Conservation (phyloP, 37 sponge, comb jelly and placozoan species). For the Halisarca cf. caerulea region DNA sequence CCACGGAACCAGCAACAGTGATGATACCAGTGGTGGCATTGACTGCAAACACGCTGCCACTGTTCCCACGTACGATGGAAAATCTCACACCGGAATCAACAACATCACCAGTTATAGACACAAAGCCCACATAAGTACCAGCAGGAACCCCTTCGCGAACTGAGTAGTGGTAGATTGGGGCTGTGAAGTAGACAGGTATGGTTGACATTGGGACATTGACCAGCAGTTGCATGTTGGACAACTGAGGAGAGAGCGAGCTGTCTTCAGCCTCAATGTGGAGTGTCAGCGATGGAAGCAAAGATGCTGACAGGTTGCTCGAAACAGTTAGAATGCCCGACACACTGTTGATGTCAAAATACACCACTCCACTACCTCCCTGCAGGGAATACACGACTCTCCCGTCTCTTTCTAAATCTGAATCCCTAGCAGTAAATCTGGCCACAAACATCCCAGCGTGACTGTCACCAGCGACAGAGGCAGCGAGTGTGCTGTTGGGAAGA, state of each 20-base stretch:
- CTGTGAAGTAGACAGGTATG: slow-evolving; percentile 52
- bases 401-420: slow-evolving; percentile 33
- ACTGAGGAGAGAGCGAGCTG: background rate
- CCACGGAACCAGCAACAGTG: slow-evolving; percentile 22
- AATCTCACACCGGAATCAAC: slow-evolving; percentile 28
- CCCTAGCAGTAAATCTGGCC: slow-evolving; percentile 37
- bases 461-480: background rate
- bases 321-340: slow-evolving; percentile 36
- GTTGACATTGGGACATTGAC: slow-evolving; percentile 40
- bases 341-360: slow-evolving; percentile 47
- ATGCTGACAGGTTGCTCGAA: slow-evolving; percentile 1
- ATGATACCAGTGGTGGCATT: slow-evolving; percentile 37
- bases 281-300: background rate
- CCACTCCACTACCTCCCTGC: slow-evolving; percentile 57
- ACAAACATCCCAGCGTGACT: slow-evolving; percentile 28
- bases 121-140: slow-evolving; percentile 39
- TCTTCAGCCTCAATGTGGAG: slow-evolving; percentile 36
- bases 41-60: slow-evolving; percentile 23
- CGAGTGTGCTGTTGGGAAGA: background rate
- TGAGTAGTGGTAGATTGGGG: slow-evolving; percentile 33
- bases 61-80: slow-evolving; percentile 23
- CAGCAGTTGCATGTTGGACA: slow-evolving; percentile 2
- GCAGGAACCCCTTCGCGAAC: slow-evolving; percentile 48
- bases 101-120: slow-evolving; percentile 50
- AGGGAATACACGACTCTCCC: slow-evolving; percentile 38